phyloP scores from a whole-genome alignment of 2,797 vertebrate species.

The Gymnothorax javanicus region DNA sequence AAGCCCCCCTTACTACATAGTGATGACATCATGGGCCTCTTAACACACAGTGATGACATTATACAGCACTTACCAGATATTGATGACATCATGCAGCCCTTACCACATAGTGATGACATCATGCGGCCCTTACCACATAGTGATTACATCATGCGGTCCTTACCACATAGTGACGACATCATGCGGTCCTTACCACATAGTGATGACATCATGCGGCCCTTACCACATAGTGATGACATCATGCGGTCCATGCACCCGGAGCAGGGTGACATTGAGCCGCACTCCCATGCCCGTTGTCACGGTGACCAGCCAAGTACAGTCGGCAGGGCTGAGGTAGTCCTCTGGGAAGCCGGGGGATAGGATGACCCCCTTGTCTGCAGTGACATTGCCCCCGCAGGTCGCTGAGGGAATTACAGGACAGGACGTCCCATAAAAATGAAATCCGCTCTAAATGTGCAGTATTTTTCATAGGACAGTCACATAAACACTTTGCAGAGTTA shows the following conservation, averaged over 20 bases:
- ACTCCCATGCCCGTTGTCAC: slow-evolving; percentile 88
- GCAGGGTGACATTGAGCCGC: slow-evolving; percentile 89
- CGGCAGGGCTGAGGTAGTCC: slow-evolving; percentile 90
- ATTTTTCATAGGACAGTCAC: no score
- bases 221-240: slow-evolving; percentile 97
- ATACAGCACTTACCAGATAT: no score
- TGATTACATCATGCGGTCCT: no score
- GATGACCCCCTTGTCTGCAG: slow-evolving; percentile 88
- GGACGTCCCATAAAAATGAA: not conserved
- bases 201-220: slow-evolving; percentile 44
- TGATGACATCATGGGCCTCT: no score
- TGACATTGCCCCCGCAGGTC: slow-evolving; percentile 92
- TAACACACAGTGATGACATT: no score
- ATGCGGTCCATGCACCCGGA: slow-evolving; percentile 90
- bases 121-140: no score
- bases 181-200: no score
- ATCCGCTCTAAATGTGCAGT: no score
- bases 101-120: no score
- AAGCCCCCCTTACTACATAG: no score
- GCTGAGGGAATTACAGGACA: slow-evolving; percentile 67
- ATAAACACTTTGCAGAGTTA: no score
- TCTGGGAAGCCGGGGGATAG: slow-evolving; percentile 95
- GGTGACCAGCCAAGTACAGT: slow-evolving; percentile 91
- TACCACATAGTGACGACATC: no score
- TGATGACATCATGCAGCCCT: not conserved